Conservation (phyloP, 2,888 invertebrate species). For the Cheilosia impressa region DNA sequence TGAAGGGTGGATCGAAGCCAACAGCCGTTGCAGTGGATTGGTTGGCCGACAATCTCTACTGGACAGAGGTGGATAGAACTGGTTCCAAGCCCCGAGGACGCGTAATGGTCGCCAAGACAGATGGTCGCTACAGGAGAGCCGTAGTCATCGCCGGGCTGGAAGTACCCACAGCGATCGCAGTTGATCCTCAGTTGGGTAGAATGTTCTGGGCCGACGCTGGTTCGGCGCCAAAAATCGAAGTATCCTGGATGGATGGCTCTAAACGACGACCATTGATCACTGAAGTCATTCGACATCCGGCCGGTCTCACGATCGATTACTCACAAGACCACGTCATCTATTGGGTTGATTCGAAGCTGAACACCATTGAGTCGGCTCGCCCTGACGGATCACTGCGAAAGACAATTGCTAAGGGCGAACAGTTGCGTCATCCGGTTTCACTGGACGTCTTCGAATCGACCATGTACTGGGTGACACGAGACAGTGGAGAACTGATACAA, state of each 20-base stretch:
- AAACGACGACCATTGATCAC: conserved; percentile 92
- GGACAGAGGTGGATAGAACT: conserved; percentile 93
- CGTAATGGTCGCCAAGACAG: conserved; percentile 94
- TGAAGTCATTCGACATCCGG: conserved; percentile 92
- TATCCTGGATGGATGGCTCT: conserved; percentile 98
- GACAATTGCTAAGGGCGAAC: conserved; percentile 89
- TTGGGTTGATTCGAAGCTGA: conserved; percentile 97
- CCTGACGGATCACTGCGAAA: conserved; percentile 92
- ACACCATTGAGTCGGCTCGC: conserved; percentile 93
- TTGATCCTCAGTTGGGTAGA: conserved; percentile 93
- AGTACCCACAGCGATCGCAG: conserved; percentile 93
- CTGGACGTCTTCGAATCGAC: conserved; percentile 97
- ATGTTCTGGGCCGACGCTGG: conserved; percentile 98
- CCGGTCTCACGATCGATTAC: conserved; percentile 95
- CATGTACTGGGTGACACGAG: conserved; percentile 96
- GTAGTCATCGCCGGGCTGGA: conserved; percentile 92
- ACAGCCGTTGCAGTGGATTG: conserved; percentile 97
- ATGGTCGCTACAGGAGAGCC: conserved; percentile 94
- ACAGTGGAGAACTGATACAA: conserved; percentile 92
- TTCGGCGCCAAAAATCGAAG: conserved; percentile 95
- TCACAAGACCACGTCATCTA: conserved; percentile 95
- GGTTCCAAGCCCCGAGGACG: conserved; percentile 90
- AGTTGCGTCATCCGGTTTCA: conserved; percentile 91
- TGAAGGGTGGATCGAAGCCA: conserved; percentile 93
- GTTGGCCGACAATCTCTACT: conserved; percentile 96